A percentile compares a stretch with the other conserved stretches of the same genome.
Evolutionary conservation across 2,797 vertebrate genomes (phyloP).

Genomic region (Danionella dracula): DNA sequence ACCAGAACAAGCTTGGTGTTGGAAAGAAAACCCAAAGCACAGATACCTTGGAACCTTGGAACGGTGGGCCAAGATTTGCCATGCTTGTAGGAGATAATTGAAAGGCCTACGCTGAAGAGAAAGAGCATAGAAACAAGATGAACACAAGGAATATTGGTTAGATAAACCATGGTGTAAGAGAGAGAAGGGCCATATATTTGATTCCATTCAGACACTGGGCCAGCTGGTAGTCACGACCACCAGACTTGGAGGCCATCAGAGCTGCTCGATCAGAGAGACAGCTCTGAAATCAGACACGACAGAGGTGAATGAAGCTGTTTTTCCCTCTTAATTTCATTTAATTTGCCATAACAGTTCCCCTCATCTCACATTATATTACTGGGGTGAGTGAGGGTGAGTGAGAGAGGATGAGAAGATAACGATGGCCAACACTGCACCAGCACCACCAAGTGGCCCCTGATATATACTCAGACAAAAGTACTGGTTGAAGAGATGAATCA

Average conservation of each 20-base stretch:
- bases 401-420: background rate
- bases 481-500: too few species aligned
- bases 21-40: conserved; percentile 43
- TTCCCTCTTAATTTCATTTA: conserved; percentile 78
- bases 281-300: conserved; percentile 64
- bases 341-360: conserved; percentile 68
- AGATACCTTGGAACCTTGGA: conserved; percentile 32
- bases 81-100: conserved; percentile 18
- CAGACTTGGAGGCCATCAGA: conserved; percentile 54
- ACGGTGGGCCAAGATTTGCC: conserved; percentile 2
- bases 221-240: conserved; percentile 63
- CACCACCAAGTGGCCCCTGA: conserved; percentile 66
- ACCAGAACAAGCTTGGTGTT: conserved; percentile 29
- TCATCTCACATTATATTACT: conserved; percentile 65
- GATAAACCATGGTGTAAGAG: background rate
- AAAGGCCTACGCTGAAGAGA: conserved; percentile 34
- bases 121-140: conserved; percentile 31
- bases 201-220: conserved; percentile 43
- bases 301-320: conserved; percentile 74
- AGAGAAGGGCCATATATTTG: conserved; percentile 34
- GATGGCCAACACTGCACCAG: conserved; percentile 60
- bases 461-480: background rate
- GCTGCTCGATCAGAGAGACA: conserved; percentile 62
- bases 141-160: conserved; percentile 30
- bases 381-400: conserved; percentile 27